These are phyloP conservation scores for Diplazon laetatorius DNA, from an alignment of 2,888 invertebrate genomes.

Conservation along the genomic window DNA sequence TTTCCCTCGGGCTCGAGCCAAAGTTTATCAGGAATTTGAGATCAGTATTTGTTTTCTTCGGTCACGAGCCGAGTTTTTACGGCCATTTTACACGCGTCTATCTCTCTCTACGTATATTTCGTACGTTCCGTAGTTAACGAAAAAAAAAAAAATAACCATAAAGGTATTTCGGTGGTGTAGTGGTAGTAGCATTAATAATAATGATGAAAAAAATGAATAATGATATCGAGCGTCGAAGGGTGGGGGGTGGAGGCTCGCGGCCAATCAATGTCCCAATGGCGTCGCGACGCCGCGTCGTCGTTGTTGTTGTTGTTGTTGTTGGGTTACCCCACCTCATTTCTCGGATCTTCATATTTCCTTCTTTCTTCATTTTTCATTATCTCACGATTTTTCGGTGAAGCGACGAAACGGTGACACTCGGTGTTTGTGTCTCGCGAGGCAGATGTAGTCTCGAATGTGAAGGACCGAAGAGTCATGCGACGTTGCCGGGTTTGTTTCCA, in stretches of 20 bases:
- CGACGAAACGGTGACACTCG: no score
- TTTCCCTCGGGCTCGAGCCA: constrained; percentile 31
- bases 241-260: not conserved
- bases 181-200: no score
- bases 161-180: not conserved
- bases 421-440: no score
- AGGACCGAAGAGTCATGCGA: constrained; percentile 52
- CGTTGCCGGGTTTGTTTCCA: constrained; percentile 46
- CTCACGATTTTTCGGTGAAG: no score
- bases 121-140: not conserved
- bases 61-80: not conserved
- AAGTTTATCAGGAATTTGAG: constrained; percentile 54
- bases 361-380: not conserved
- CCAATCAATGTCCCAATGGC: constrained; percentile 33
- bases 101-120: not conserved
- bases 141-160: not conserved
- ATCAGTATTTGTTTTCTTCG: constrained; percentile 50
- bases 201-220: constrained; percentile 5
- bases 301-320: constrained; percentile 26
- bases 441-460: no score
- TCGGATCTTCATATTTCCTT: no score
- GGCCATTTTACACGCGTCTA: not conserved
- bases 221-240: not conserved
- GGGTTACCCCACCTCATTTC: not conserved
- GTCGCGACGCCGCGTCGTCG: constrained; percentile 36